Evolutionary conservation across 2,113 vertebrate genomes (phyloP), one percentile per base, ranked within the genome.

Genomic region (Ovibos moschatus): DNA sequence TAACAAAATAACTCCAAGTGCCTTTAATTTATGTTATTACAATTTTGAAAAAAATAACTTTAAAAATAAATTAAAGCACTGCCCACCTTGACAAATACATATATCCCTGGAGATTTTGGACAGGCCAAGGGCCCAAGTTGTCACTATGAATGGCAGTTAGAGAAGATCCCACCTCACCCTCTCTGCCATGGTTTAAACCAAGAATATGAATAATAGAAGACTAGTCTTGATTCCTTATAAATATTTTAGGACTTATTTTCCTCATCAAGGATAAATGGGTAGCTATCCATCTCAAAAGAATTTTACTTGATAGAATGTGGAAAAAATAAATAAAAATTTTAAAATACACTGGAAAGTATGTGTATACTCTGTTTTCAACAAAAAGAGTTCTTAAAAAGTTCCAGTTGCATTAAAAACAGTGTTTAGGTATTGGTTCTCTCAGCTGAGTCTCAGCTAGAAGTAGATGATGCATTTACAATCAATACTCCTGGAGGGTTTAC

Each of bases 11-110:
- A 92, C 71, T 97, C 79, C 62, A 94, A 79, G 67, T 79, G 33
- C 30, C 33, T 94, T 96, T 93, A 97, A 96, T 96, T 94, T 97
- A 93, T 89, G 90, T 89, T 76, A 89, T 95, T 93, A 64, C 85
- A 96, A 90, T 96, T 98, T 89, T 86, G 74, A 97, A 97, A 98
- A 43, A 84, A 91, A 87, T 76, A 95, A 95, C 57, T 97, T 94
- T 55, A 60, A 93, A 94, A 97, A 97, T 96, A 97, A 95, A 98
- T 94, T 84, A 97, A 89, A 43, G 27, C 43, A 89, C 21, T 93
- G 27, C 19, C 45, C 57, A 58, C 87, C 60, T 87, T 93, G 67
- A 95, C 43, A 93, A 94, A 95, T 27, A 64, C 7, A 14, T 30
- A 55, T n/a, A 67, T 78, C 51, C 28, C 64, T 89, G 71, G 53